A percentile compares a stretch with the other conserved stretches of the same genome.
These are phyloP conservation scores for Holotrichia oblita DNA, from an alignment of 1,140 invertebrate species.

Conservation along the genomic window DNA sequence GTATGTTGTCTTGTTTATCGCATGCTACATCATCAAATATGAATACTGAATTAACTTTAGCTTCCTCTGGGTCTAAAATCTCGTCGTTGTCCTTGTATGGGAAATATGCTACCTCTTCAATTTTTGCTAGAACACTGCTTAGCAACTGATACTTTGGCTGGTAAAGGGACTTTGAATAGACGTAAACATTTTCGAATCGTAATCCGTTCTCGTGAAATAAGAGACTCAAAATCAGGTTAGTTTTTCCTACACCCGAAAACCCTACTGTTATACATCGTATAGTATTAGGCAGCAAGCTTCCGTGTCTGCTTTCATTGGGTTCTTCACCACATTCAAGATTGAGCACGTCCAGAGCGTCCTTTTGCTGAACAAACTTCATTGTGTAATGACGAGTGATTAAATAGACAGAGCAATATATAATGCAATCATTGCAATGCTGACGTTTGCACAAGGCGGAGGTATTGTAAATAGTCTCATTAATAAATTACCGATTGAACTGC, in stretches of 20 bases:
- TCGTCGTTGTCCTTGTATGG: constrained; percentile 3
- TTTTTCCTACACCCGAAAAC: constrained; percentile 51
- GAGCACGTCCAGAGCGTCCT: no score
- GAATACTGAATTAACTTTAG: constrained; percentile 52
- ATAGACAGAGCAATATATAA: no score
- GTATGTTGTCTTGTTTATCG: constrained; percentile 56
- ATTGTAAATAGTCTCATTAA: no score
- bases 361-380: no score
- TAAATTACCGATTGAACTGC: no score
- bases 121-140: not conserved
- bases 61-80: not conserved
- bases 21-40: constrained; percentile 59
- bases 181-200: constrained; percentile 54
- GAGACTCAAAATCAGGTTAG: constrained; percentile 49
- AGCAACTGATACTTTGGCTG: constrained; percentile 23
- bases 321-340: no score
- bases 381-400: no score
- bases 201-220: constrained; percentile 54
- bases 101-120: not conserved
- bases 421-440: no score
- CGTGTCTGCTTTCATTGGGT: not conserved
- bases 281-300: constrained; percentile 45
- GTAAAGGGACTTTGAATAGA: constrained; percentile 31
- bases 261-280: constrained; percentile 48
- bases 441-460: no score